Base-by-base conservation (phyloP, 1,140 invertebrate species). In the Panonychus citri region DNA sequence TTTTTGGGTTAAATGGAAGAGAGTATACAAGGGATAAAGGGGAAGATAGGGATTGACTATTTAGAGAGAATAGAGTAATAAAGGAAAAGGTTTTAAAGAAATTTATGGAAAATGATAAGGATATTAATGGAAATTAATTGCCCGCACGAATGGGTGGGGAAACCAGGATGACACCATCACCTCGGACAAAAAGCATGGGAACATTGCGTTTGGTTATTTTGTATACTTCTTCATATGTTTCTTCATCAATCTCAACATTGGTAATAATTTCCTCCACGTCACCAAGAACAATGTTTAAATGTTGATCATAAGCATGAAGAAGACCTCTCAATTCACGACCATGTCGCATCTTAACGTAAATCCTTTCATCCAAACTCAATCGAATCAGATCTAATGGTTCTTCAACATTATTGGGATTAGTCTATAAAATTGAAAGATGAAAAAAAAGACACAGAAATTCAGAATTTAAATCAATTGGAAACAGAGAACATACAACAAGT, bases 271-370 rank as follows among this genome's bases (percentile, higher is more conserved):
- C 93, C 73, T 97, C 91, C 0, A 93, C 94, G 73, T 97, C 91
- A 40, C 90, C 88, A 15, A 98, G 72, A 0, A 98, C 86, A 87
- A 98, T 95, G 68, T 98, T 98, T 63, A 98, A 77, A 76, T 98
- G 94, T 68, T 97, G 93, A 74, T 98, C 94, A 71, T 93, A 98
- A 1, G 93, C 89, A 73, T 96, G 88, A 42, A 98, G 72, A 65
- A 87, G 77, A 27, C 94, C 94, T 59, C 84, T 73, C 17, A 98
- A 71, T 71, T 97, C 93, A 58, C 94, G 74, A 66, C 97, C 93
- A 72, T 95, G 94, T 56, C 90, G 77, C 89, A 98, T 95, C 76
- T 98, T 98, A 0, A 98, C 91, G 67, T 94, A 95, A 66, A 98
- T 94, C 65, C 86, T 78, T 71, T 98, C 93, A 74, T 98, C 93